A percentile compares a stretch with the other conserved stretches of the same genome.
phyloP scores from a whole-genome alignment of 2,888 invertebrate species.

The Miltochrista miniata region DNA sequence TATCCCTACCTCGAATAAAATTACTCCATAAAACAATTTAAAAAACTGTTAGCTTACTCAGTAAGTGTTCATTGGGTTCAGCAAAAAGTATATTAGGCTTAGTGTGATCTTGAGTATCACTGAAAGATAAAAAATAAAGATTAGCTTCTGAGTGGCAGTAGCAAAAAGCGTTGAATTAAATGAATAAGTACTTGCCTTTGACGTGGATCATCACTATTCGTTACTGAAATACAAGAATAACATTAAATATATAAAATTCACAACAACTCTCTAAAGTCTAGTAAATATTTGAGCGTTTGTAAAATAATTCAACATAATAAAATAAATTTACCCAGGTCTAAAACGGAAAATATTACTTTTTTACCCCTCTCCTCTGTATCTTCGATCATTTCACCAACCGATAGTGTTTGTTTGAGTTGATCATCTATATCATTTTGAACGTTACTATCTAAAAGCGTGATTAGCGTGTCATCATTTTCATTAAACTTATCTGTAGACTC shows the following conservation, averaged over 20 bases:
- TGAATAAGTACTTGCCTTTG: not conserved
- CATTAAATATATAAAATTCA: not conserved
- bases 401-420: not conserved
- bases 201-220: not conserved
- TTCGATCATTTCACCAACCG: conserved; percentile 22
- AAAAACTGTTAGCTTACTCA: conserved; percentile 56
- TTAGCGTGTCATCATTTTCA: not conserved
- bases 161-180: not conserved
- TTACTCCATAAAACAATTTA: too few relatives aligned
- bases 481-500: not conserved
- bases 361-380: conserved; percentile 43
- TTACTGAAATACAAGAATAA: conserved; percentile 4
- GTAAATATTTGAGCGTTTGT: too few relatives aligned
- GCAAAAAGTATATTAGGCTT: conserved; percentile 38
- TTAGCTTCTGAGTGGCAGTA: not conserved
- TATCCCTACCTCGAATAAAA: too few relatives aligned
- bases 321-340: conserved; percentile 57
- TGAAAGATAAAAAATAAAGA: not conserved
- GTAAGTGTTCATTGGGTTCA: conserved; percentile 52
- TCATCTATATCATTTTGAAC: not conserved
- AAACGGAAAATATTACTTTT: conserved; percentile 65
- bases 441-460: not conserved
- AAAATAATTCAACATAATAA: not conserved
- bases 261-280: too few relatives aligned
- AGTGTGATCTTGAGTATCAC: conserved; percentile 1